phyloP scores from a whole-genome alignment of 1,140 invertebrate genomes.

The Lordiphosa clarofinis region DNA sequence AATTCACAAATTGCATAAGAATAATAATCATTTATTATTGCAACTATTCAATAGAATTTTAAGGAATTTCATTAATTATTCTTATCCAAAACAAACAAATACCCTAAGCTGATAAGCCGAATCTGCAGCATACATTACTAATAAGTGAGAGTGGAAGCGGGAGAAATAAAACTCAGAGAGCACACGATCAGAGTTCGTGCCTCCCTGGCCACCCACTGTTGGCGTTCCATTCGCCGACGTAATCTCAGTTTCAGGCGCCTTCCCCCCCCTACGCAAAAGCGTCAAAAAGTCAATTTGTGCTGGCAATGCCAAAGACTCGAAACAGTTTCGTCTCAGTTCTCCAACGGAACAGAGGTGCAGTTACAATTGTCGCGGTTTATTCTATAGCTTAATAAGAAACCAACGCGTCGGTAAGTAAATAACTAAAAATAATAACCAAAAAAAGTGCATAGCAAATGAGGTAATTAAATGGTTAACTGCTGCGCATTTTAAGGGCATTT shows the following conservation, averaged over 20 bases:
- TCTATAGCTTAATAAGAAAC: conserved; percentile 19
- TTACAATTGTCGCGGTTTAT: conserved; percentile 5
- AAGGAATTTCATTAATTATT: too few relatives aligned
- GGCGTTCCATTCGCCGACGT: conserved; percentile 9
- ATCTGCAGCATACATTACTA: neutral
- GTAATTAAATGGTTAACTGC: neutral
- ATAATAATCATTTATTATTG: too few relatives aligned
- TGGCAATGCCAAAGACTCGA: conserved; percentile 31
- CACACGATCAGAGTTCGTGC: conserved; percentile 35
- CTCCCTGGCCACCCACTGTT: conserved; percentile 17
- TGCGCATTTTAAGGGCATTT: conserved; percentile 6
- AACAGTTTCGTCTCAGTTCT: conserved; percentile 61
- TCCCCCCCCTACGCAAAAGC: too few relatives aligned
- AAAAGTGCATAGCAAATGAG: too few relatives aligned
- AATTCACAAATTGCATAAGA: conserved; percentile 9
- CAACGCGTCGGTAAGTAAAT: conserved; percentile 11
- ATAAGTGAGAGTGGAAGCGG: neutral
- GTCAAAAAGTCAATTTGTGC: conserved; percentile 40
- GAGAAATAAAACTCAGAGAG: conserved; percentile 5
- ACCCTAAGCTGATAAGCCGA: conserved; percentile 3
- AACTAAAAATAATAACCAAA: neutral
- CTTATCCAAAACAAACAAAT: neutral
- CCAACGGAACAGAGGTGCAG: conserved; percentile 38
- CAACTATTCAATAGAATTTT: too few relatives aligned
- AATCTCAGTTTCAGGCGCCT: conserved; percentile 16